Percentiles rank a stretch among this genome's conserved stretches.
phyloP scores from a whole-genome alignment of 2,888 invertebrate genomes.

The Torymus tubicola region DNA sequence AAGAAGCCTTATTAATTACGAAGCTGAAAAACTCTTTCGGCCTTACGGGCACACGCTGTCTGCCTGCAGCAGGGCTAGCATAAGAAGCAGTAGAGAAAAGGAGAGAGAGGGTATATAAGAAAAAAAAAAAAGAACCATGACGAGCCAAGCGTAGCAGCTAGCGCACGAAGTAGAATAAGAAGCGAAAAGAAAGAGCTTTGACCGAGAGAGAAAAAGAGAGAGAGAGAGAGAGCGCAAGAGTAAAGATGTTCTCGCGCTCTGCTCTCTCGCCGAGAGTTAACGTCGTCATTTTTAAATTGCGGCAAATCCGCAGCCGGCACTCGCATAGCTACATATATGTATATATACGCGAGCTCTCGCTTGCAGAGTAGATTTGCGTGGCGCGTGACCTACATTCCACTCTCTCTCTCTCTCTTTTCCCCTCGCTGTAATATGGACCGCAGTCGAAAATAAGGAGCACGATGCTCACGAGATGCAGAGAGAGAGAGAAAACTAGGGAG shows the following conservation, averaged over 20 bases:
- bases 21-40: constrained; percentile 39
- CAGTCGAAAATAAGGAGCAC: constrained; percentile 19
- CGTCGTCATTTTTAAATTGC: constrained; percentile 52
- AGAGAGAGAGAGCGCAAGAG: constrained; percentile 2
- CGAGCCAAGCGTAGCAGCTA: no score
- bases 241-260: constrained; percentile 34
- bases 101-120: background rate
- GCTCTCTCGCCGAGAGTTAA: constrained; percentile 21
- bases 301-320: constrained; percentile 21
- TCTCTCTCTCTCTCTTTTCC: constrained; percentile 4
- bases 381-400: background rate
- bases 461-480: no score
- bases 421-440: constrained; percentile 26
- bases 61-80: background rate
- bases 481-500: background rate
- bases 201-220: background rate
- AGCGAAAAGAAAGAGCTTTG: constrained; percentile 4
- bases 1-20: constrained; percentile 52
- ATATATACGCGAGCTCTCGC: background rate
- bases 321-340: no score
- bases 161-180: background rate
- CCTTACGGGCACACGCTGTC: constrained; percentile 8
- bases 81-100: background rate
- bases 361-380: background rate
- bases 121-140: background rate